Evolutionary conservation across 35 echinoderm and acorn worm genomes (phyloP), one percentile per base, ranked within the genome.

Genomic region (Heliocidaris tuberculata): DNA sequence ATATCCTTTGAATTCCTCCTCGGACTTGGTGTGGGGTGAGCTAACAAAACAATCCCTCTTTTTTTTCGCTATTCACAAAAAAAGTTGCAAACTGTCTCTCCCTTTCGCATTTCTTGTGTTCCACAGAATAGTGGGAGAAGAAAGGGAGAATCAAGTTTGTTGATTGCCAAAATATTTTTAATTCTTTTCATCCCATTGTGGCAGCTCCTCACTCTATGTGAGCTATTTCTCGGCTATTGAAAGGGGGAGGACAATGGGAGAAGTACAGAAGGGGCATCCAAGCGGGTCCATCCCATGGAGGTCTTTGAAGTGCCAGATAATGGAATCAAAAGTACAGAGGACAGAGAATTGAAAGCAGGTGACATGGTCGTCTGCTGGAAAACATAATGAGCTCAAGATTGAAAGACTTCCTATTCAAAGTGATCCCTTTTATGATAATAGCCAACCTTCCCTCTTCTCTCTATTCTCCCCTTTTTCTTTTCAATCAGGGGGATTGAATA

Each of bases 131-230:
- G 31, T 32, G 31, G 31, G 87, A 2, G 87, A 89, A 89, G 12
- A 48, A 89, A 32, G 87, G 3, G 31, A 89, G 87, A 89, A 89
- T 89, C 31, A 47, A 89, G 87, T 47, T n/a, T 89, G 87, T 89
- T 89, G 87, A 89, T 89, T 89, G 87, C 87, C 87, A 47, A 48
- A 89, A 89, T 89, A 89, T 89, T 89, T 89, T 89, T 48, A 48
- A 89, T 89, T 89, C 87, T 89, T 89, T 89, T 89, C 87, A 89
- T 89, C 87, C 31, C 13, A 89, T 89, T 89, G 87, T 89, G 19
- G 87, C 32, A 47, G 87, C 87, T 32, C 47, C 87, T 89, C 87
- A 47, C 31, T 89, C 87, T 78, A 6, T 47, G 87, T 13, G 31
- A 35, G 87, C 31, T 89, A 47, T 89, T 89, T 89, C 47, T 89